phyloP scores from a whole-genome alignment of 1,140 invertebrate species.

The Drosophila willistoni region DNA sequence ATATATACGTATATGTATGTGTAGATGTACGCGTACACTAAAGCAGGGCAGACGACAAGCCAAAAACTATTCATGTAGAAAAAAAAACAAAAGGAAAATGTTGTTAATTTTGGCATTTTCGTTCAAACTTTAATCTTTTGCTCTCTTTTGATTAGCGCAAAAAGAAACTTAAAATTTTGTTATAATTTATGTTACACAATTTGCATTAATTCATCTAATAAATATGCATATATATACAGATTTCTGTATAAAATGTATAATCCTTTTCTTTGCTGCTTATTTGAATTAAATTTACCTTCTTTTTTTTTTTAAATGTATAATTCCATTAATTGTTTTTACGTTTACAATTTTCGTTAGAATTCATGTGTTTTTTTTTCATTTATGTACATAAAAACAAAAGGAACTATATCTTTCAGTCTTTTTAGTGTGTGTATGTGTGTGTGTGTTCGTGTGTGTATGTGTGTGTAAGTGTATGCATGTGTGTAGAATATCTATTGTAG shows the following conservation, averaged over 20 bases:
- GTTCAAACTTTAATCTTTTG: conserved; percentile 42
- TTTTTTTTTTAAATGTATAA: conserved; percentile 74
- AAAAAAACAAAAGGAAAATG: conserved; percentile 59
- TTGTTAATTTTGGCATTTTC: conserved; percentile 38
- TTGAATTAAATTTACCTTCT: conserved; percentile 57
- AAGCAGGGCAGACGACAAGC: conserved; percentile 46
- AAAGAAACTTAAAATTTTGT: background rate
- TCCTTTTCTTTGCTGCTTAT: conserved; percentile 51
- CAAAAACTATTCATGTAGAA: conserved; percentile 53
- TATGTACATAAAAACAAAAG: conserved; percentile 83
- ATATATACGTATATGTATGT: conserved; percentile 40
- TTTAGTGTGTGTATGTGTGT: conserved; percentile 79
- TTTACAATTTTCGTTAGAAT: conserved; percentile 74
- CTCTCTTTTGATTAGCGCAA: conserved; percentile 12
- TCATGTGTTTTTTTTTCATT: conserved; percentile 58
- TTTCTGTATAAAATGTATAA: conserved; percentile 25
- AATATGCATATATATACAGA: conserved; percentile 52
- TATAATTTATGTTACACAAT: conserved; percentile 52
- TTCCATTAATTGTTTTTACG: conserved; percentile 80
- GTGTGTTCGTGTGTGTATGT: conserved; percentile 46
- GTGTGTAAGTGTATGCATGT: conserved; percentile 32
- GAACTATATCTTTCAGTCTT: conserved; percentile 84
- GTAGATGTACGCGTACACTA: conserved; percentile 63
- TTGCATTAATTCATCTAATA: conserved; percentile 73
- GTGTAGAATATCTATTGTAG: conserved; percentile 69